Conservation (phyloP, 64 coral and sea anemone genomes). For the Pocillopora verrucosa region DNA sequence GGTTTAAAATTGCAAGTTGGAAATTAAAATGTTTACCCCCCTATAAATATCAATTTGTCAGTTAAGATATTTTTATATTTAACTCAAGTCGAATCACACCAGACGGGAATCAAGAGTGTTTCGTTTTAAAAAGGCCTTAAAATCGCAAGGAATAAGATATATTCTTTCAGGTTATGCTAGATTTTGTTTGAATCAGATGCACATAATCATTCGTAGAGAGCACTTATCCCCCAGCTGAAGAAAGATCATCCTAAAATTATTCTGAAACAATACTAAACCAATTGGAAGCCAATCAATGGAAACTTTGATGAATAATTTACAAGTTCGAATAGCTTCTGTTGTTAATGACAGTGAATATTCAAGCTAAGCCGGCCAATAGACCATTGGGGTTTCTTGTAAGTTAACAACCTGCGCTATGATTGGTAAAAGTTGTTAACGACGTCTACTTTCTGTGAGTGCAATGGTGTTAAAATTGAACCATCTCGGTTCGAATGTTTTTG, state of each 20-base stretch:
- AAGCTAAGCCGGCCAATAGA: constrained; percentile 14
- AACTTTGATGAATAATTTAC: constrained; percentile 47
- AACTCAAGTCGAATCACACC: no score
- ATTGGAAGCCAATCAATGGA: neutral
- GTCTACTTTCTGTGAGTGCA: neutral
- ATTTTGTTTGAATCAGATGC: neutral
- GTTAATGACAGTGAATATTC: constrained; percentile 26
- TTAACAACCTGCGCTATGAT: constrained; percentile 16
- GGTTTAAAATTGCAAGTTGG: neutral
- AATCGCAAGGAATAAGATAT: no score
- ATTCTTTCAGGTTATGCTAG: no score
- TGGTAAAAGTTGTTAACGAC: constrained; percentile 36
- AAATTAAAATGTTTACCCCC: constrained; percentile 40
- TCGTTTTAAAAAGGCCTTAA: neutral
- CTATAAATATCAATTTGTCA: neutral
- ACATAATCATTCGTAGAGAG: neutral
- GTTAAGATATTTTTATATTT: neutral
- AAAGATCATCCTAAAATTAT: constrained; percentile 15
- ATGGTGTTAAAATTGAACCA: neutral
- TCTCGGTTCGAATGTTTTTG: neutral
- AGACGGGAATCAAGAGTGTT: no score
- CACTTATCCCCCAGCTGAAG: constrained; percentile 2
- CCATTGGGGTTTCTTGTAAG: neutral
- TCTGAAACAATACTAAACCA: constrained; percentile 32
- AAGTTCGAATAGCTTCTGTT: constrained; percentile 21